Percentiles rank a stretch among this genome's conserved stretches.
Conservation (phyloP, 2,113 vertebrate genomes). For the Hippocampus comes region DNA sequence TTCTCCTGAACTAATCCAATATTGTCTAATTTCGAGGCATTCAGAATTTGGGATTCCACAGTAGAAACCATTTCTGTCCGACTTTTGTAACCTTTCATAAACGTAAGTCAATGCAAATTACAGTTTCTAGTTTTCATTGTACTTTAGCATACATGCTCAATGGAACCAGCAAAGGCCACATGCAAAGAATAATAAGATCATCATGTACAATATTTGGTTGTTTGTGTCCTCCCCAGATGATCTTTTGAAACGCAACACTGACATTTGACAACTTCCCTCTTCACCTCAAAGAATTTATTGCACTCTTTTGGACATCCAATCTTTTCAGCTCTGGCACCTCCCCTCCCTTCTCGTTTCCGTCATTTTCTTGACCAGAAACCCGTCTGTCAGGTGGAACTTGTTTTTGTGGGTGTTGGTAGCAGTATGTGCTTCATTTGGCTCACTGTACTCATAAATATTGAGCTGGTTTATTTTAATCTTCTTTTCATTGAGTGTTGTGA, state of each 20-base stretch:
- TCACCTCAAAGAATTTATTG: slow-evolving; percentile 30
- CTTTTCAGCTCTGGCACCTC: slow-evolving; percentile 19
- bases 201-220: not conserved
- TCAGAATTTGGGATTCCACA: too few relatives aligned
- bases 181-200: not conserved
- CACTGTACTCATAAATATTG: not conserved
- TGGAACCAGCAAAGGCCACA: too few relatives aligned
- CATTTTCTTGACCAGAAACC: slow-evolving; percentile 21
- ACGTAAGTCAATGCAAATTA: too few relatives aligned
- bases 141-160: too few relatives aligned
- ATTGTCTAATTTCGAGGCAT: too few relatives aligned
- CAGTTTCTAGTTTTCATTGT: too few relatives aligned
- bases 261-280: slow-evolving; percentile 5
- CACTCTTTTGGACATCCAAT: slow-evolving; percentile 33
- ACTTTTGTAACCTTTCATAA: too few relatives aligned
- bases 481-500: slow-evolving; percentile 1
- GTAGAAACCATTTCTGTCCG: too few relatives aligned
- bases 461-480: slow-evolving; percentile 14
- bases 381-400: slow-evolving; percentile 50
- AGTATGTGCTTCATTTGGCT: slow-evolving; percentile 2
- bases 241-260: not conserved
- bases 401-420: slow-evolving; percentile 29
- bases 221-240: not conserved
- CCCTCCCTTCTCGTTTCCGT: slow-evolving; percentile 2
- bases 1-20: too few relatives aligned